Evolutionary conservation across 2,113 vertebrate species (phyloP).

Genomic region (Candoia aspera): DNA sequence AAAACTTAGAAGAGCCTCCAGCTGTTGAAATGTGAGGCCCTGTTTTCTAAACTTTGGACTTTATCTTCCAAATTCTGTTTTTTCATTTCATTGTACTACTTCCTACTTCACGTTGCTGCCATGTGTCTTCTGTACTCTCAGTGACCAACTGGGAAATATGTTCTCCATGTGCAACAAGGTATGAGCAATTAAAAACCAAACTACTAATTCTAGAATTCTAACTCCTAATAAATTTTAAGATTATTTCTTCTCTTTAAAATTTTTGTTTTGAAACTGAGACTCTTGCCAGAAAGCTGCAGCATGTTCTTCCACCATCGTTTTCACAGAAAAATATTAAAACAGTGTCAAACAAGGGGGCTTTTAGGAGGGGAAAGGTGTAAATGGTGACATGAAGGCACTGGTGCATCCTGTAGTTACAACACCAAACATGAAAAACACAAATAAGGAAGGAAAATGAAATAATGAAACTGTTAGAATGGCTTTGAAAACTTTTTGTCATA

Average conservation of each 20-base stretch:
- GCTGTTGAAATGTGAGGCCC: neutral
- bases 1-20: conserved; percentile 14
- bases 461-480: conserved; percentile 74
- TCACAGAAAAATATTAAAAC: conserved; percentile 56
- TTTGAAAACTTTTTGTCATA: conserved; percentile 72
- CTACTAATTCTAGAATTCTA: conserved; percentile 32
- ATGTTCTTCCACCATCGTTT: conserved; percentile 61
- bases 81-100: conserved; percentile 6
- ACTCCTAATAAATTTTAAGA: neutral
- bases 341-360: conserved; percentile 61
- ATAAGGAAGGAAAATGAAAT: conserved; percentile 70
- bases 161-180: conserved; percentile 41
- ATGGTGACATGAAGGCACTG: conserved; percentile 56
- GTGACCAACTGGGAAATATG: conserved; percentile 32
- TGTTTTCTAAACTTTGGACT: neutral
- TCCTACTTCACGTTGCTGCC: conserved; percentile 14
- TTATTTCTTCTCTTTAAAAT: conserved; percentile 23
- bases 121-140: conserved; percentile 34
- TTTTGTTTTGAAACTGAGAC: conserved; percentile 60
- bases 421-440: conserved; percentile 65
- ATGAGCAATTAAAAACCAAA: conserved; percentile 39
- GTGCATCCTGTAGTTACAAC: conserved; percentile 64
- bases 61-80: neutral
- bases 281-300: conserved; percentile 76
- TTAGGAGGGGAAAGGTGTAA: conserved; percentile 60